Percentiles rank a stretch among this genome's conserved stretches.
Conservation (phyloP, 2,888 invertebrate genomes). For the Hirtodrosophila histrioides region DNA sequence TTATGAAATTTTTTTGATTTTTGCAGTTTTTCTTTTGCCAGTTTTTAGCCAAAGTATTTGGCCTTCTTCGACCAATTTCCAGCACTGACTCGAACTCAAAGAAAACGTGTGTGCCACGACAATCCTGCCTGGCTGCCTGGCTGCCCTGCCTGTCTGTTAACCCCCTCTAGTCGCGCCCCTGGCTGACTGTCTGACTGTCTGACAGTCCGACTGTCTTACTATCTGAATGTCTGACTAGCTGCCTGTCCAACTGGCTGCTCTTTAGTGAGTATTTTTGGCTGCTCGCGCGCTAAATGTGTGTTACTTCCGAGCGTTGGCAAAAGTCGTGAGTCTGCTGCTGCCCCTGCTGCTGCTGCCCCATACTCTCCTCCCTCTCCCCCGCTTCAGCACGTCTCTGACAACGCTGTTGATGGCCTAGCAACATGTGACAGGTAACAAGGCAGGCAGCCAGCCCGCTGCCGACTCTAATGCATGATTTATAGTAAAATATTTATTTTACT, state of each 20-base stretch:
- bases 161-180: neutral
- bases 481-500: slow-evolving; percentile 81
- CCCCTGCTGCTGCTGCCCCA: slow-evolving; percentile 3
- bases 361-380: no score
- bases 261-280: slow-evolving; percentile 63
- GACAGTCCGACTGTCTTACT: no score
- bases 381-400: slow-evolving; percentile 6
- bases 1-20: no score
- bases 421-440: slow-evolving; percentile 75
- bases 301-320: slow-evolving; percentile 72
- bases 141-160: slow-evolving; percentile 9
- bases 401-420: slow-evolving; percentile 60
- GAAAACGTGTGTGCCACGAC: slow-evolving; percentile 45
- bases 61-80: slow-evolving; percentile 18
- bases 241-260: slow-evolving; percentile 54
- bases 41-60: neutral
- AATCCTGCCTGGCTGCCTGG: slow-evolving; percentile 41
- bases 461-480: slow-evolving; percentile 78
- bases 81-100: slow-evolving; percentile 30
- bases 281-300: slow-evolving; percentile 78
- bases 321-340: slow-evolving; percentile 60
- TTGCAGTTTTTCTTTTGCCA: no score
- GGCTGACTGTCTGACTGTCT: slow-evolving; percentile 6
- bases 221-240: slow-evolving; percentile 29
- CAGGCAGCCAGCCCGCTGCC: slow-evolving; percentile 57